These are phyloP conservation scores for Zhuqinia jingwanae DNA, from an alignment of 2,888 invertebrate species.

Conservation along the genomic window DNA sequence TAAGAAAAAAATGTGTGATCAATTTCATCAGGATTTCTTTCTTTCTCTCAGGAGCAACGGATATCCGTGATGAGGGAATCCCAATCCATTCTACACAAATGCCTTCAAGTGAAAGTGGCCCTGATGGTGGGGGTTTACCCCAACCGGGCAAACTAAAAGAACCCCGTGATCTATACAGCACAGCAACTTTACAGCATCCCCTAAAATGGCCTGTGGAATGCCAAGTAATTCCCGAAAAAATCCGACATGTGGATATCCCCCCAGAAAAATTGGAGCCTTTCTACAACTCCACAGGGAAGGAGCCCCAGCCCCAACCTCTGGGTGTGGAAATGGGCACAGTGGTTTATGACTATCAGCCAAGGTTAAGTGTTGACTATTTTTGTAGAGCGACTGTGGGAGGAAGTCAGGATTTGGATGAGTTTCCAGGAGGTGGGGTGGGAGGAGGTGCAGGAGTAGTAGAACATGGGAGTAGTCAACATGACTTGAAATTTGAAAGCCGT, in stretches of 20 bases:
- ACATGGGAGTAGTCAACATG: slow-evolving; percentile 79
- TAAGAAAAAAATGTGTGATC: not conserved
- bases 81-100: no score
- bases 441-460: slow-evolving; percentile 81
- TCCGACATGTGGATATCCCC: slow-evolving; percentile 88
- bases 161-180: slow-evolving; percentile 87
- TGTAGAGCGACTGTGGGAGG: slow-evolving; percentile 79
- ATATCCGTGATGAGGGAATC: slow-evolving; percentile 63
- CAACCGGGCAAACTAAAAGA: slow-evolving; percentile 87
- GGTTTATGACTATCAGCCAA: slow-evolving; percentile 91
- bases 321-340: slow-evolving; percentile 92
- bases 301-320: slow-evolving; percentile 91
- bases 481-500: slow-evolving; percentile 93
- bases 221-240: slow-evolving; percentile 91
- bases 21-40: slow-evolving; percentile 27
- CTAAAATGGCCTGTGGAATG: slow-evolving; percentile 95
- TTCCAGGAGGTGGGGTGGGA: slow-evolving; percentile 79
- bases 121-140: no score
- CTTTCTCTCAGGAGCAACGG: slow-evolving; percentile 38
- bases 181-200: slow-evolving; percentile 88
- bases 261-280: slow-evolving; percentile 90
- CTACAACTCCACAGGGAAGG: slow-evolving; percentile 89
- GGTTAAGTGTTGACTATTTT: slow-evolving; percentile 91
- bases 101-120: slow-evolving; percentile 84
- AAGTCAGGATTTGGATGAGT: slow-evolving; percentile 81